Conservation (phyloP, 1,140 invertebrate species). For the Condylostylus longicornis region DNA sequence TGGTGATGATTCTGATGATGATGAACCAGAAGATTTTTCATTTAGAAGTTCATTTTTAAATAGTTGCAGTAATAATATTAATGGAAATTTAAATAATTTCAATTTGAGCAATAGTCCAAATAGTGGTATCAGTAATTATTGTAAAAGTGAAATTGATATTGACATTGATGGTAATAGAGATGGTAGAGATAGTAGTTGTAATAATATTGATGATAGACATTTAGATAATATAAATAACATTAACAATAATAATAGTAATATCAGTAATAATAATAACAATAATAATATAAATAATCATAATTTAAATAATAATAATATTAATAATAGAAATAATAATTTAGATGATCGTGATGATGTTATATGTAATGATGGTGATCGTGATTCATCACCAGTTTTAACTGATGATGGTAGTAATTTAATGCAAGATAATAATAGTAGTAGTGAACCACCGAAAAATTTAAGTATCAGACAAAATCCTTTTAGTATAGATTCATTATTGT, state of each 20-base stretch:
- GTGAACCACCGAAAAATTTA: constrained; percentile 34
- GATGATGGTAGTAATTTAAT: constrained; percentile 26
- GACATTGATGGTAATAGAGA: background rate
- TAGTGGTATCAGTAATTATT: background rate
- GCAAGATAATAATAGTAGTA: constrained; percentile 34
- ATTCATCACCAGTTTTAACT: constrained; percentile 15
- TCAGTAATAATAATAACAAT: constrained; percentile 14
- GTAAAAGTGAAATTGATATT: background rate
- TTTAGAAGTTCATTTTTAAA: constrained; percentile 28
- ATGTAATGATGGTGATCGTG: constrained; percentile 12
- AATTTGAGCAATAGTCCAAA: background rate
- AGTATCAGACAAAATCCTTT: constrained; percentile 54
- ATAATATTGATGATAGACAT: background rate
- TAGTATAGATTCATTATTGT: constrained; percentile 68
- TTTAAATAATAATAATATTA: constrained; percentile 13
- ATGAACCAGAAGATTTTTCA: constrained; percentile 39
- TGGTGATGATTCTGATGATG: constrained; percentile 42
- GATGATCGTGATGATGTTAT: constrained; percentile 20
- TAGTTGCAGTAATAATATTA: constrained; percentile 2
- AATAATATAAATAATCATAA: constrained; percentile 19
- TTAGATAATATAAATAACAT: constrained; percentile 1
- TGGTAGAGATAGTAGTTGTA: constrained; percentile 6
- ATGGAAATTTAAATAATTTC: background rate
- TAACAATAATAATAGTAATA: constrained; percentile 17
- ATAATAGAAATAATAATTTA: constrained; percentile 9